Base-by-base conservation (phyloP, 2,797 vertebrate genomes). In the Macropus fuliginosus region DNA sequence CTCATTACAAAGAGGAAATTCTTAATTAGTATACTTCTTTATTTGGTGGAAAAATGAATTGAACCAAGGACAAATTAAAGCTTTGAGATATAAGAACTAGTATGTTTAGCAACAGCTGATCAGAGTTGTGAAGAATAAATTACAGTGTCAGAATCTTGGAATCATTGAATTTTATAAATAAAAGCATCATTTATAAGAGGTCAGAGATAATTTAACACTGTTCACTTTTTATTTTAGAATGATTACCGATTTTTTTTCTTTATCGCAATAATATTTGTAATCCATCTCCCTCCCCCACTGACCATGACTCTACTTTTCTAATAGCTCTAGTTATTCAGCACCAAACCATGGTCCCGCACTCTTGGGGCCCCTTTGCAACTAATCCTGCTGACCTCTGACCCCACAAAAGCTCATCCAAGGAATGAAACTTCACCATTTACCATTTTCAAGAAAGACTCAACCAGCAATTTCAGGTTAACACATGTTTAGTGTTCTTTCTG, bases 21-120 rank as follows among this genome's bases (percentile, higher is more conserved):
- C 31, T 62, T 34, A 62, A 34, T 4, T 62, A 1, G 2, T 21
- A 29, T 74, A 10, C 6, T 27, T 81, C 74, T 81, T 81, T 18
- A 21, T 57, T 90, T 94, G 8, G 50, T 46, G 90, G 55, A 95
- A 95, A 92, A 94, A 62, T 54, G 81, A 93, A 92, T n/a, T 8
- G 5, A 55, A 12, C 81, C 54, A 46, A 18, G 92, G 90, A 92
- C 24, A 94, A 34, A 91, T 40, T 46, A 74, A 21, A 74, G 34
- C 59, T 74, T 55, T 91, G 14, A 56, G 59, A 96, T 40, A 50
- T 13, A 59, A 81, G n/a, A 34, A 4, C 3, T 54, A 34, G 31
- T 93, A 50, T 89, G 56, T 31, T 91, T 24, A 40, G 16, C 59
- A 92, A 12, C 74, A 31, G 62, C 52, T 40, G 90, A 50, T 54